These are phyloP conservation scores for Rugalucina vietnamica DNA, from an alignment of 2,888 invertebrate genomes.

Conservation along the genomic window DNA sequence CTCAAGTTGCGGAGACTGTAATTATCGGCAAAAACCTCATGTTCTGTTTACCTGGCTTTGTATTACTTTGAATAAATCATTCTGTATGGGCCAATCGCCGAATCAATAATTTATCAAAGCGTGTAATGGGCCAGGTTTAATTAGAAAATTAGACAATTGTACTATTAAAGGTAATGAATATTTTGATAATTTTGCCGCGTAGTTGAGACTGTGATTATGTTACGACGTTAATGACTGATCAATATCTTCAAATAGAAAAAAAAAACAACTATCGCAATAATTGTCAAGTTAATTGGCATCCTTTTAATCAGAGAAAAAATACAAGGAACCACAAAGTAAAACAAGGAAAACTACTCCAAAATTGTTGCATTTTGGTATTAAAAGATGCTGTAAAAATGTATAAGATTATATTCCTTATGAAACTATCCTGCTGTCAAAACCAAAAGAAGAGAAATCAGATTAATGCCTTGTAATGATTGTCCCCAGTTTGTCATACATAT, in stretches of 20 bases:
- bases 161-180: constrained; percentile 15
- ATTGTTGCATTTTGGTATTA: no score
- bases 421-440: no score
- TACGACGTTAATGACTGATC: neutral
- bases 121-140: constrained; percentile 14
- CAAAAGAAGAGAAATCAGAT: neutral
- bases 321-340: neutral
- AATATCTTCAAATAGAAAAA: neutral
- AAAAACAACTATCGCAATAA: neutral
- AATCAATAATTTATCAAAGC: constrained; percentile 17
- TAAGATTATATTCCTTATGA: no score
- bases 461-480: neutral
- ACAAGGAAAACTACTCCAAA: no score
- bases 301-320: neutral
- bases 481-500: neutral
- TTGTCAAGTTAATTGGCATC: neutral
- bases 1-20: neutral
- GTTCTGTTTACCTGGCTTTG: constrained; percentile 7
- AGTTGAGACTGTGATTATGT: constrained; percentile 4
- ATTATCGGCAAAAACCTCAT: neutral
- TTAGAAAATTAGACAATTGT: constrained; percentile 17
- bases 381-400: no score
- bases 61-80: constrained; percentile 13
- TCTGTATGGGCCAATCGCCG: neutral
- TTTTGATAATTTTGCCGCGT: constrained; percentile 7